A percentile compares a stretch with the other conserved stretches of the same genome.
phyloP scores from a whole-genome alignment of 2,797 vertebrate species.

The Coluber constrictor region DNA sequence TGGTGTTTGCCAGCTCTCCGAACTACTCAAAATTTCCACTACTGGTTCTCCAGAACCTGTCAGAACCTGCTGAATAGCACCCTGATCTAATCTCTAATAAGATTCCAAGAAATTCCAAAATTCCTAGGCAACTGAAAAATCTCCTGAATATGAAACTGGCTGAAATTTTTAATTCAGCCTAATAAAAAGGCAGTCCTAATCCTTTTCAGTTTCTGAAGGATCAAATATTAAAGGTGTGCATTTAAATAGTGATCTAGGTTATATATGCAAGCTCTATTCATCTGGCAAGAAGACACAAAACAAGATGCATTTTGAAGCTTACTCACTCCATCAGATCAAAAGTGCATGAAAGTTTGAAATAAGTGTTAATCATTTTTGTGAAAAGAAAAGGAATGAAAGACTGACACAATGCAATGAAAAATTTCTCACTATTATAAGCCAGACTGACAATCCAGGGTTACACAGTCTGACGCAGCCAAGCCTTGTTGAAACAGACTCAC shows the following conservation, averaged over 20 bases:
- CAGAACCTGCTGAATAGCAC: no score
- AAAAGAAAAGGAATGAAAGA: slow-evolving; percentile 52
- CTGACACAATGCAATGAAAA: slow-evolving; percentile 35
- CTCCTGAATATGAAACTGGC: neutral
- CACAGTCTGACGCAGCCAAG: slow-evolving; percentile 28
- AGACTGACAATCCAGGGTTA: slow-evolving; percentile 46
- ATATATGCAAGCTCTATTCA: slow-evolving; percentile 7
- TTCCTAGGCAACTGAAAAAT: neutral
- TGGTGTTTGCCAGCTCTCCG: no score
- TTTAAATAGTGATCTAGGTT: slow-evolving; percentile 15
- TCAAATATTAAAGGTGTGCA: neutral
- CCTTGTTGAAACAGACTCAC: slow-evolving; percentile 27
- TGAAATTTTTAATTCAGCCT: slow-evolving; percentile 18
- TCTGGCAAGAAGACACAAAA: slow-evolving; percentile 35
- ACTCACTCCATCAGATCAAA: slow-evolving; percentile 30
- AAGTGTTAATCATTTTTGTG: slow-evolving; percentile 49
- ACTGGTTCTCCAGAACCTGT: no score
- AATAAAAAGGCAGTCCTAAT: slow-evolving; percentile 2
- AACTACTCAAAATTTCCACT: no score
- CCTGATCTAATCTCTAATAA: neutral
- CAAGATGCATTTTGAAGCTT: slow-evolving; percentile 30
- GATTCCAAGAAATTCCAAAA: neutral
- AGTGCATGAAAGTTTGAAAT: slow-evolving; percentile 41
- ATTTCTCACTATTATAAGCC: slow-evolving; percentile 39
- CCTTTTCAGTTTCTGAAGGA: slow-evolving; percentile 27